Conservation (phyloP, 2,113 vertebrate species). For the Bufo gargarizans region DNA sequence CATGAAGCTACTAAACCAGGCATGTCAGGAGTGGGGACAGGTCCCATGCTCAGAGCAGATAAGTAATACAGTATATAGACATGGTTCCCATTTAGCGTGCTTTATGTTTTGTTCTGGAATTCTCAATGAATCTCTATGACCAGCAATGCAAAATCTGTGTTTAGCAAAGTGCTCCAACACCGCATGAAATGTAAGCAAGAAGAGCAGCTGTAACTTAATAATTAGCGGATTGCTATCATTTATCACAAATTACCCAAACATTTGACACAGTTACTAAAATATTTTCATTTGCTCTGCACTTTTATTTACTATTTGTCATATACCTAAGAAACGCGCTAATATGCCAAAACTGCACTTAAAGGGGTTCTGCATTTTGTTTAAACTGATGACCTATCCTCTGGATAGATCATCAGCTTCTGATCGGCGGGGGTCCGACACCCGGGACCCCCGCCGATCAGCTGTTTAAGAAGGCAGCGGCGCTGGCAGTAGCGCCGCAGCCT, state of each 20-base stretch:
- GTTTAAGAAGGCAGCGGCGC: too few species aligned
- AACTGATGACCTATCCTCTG: too few species aligned
- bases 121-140: neutral
- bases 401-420: too few species aligned
- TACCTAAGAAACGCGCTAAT: neutral
- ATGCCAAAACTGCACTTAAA: slow-evolving; percentile 8
- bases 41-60: neutral
- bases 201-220: neutral
- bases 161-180: neutral
- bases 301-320: neutral
- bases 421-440: too few species aligned
- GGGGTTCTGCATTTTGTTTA: neutral
- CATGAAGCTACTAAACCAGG: too few species aligned
- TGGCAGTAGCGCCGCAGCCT: too few species aligned
- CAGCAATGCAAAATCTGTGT: neutral
- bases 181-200: neutral
- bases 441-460: too few species aligned
- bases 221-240: neutral
- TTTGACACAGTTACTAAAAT: neutral
- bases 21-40: too few species aligned
- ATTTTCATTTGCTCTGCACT: neutral
- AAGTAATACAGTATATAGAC: neutral
- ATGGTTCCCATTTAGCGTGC: neutral
- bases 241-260: slow-evolving; percentile 12
- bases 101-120: neutral